Base-by-base conservation (phyloP, 2,888 invertebrate genomes). In the Leucophenga maculata region DNA sequence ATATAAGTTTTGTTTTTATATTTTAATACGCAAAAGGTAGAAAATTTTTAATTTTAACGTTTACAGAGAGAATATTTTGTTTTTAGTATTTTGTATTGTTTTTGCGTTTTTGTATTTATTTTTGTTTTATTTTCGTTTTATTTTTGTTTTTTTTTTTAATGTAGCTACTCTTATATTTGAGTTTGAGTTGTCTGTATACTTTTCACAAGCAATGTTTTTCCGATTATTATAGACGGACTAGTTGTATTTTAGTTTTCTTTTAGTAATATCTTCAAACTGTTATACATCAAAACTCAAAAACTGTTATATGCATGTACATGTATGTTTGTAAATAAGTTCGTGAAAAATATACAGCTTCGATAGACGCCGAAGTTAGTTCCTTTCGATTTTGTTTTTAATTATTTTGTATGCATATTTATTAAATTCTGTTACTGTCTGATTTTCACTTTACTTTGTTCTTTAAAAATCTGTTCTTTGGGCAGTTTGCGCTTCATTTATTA, bases 391-490 rank as follows among this genome's bases (percentile, higher is more conserved):
- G 1, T 1, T 50, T 50, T 50, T 50, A 50, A 8, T 13, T 50
- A n/a, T 50, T 50, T 16, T 50, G 2, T 50, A 26, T 26, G 26
- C 26, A 26, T 26, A 26, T 50, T n/a, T 50, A 16, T 16, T 50
- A 50, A 50, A 50, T 16, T 50, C 50, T 50, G 50, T 39, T 39
- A 39, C 39, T 39, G 39, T 39, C 39, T 39, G 39, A 39, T 39
- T 39, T 39, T 39, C 39, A 11, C 39, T 39, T 39, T 39, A 50
- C 50, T 16, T 50, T 18, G n/a, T 50, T 50, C 16, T 50, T 50
- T n/a, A 50, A 16, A 50, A 50, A 50, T 50, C 50, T 50, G 50
- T 50, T 50, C n/a, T 50, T n/a, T 50, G 50, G 50, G 50, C 50
- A 50, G 50, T 50, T 50, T n/a, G n/a, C 16, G 50, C 50, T 50